These are phyloP conservation scores for Saccostrea echinata DNA, from an alignment of 1,140 invertebrate genomes.

Conservation along the genomic window DNA sequence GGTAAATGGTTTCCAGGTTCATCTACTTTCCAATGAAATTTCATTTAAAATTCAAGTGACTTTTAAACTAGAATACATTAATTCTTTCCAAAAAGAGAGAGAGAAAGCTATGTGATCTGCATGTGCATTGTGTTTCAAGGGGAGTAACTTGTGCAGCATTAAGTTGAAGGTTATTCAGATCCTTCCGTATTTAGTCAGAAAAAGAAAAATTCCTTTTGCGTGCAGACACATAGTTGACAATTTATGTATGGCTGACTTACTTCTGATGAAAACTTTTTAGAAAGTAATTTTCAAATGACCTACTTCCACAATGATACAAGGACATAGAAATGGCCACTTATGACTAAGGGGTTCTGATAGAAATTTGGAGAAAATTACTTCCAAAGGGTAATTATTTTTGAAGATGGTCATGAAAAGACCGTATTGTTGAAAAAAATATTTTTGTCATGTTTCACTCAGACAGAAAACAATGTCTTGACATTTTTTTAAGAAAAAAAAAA, in stretches of 20 bases:
- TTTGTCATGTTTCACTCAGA: neutral
- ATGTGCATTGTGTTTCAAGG: too few species aligned
- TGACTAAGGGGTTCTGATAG: neutral
- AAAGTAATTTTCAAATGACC: constrained; percentile 3
- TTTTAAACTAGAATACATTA: too few species aligned
- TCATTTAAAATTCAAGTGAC: too few species aligned
- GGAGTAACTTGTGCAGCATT: too few species aligned
- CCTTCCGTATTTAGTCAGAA: too few species aligned
- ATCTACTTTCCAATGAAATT: too few species aligned
- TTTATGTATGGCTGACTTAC: neutral
- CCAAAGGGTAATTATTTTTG: constrained; percentile 17
- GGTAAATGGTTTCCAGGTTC: too few species aligned
- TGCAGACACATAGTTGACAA: too few species aligned
- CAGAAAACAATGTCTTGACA: neutral
- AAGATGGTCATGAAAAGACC: neutral
- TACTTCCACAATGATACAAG: neutral
- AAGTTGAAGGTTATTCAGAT: too few species aligned
- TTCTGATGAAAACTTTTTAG: neutral
- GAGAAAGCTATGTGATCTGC: too few species aligned
- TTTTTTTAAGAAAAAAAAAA: neutral
- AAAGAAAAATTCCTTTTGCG: too few species aligned
- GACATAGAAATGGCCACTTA: neutral
- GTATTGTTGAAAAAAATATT: neutral
- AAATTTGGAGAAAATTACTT: constrained; percentile 1
- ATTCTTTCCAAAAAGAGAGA: too few species aligned